These are phyloP conservation scores for Lasioglossum pauxillum DNA, from an alignment of 2,888 invertebrate genomes.

Conservation along the genomic window DNA sequence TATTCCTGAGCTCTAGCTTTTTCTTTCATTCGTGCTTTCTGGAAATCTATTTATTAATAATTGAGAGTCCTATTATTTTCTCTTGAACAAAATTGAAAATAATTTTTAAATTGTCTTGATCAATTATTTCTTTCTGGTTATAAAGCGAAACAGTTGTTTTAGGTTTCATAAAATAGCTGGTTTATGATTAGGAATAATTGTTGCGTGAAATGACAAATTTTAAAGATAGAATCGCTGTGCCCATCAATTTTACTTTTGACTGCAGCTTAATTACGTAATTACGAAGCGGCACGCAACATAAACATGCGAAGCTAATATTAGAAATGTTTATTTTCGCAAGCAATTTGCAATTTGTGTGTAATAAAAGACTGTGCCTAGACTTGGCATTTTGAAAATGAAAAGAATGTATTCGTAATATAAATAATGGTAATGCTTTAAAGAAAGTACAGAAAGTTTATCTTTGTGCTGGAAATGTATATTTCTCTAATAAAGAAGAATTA, in stretches of 20 bases:
- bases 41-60: not conserved
- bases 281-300: constrained; percentile 15
- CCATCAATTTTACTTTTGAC: constrained; percentile 10
- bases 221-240: not conserved
- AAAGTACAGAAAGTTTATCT: not conserved
- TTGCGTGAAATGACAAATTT: constrained; percentile 8
- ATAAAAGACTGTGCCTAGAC: not conserved
- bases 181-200: not conserved
- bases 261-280: constrained; percentile 19
- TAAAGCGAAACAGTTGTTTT: not conserved
- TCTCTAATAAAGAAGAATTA: not conserved
- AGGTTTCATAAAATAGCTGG: not conserved
- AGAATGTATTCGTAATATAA: not conserved
- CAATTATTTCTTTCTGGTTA: not conserved
- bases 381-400: not conserved
- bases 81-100: not conserved
- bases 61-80: not conserved
- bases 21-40: not conserved
- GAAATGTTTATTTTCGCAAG: not conserved
- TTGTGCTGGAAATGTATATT: not conserved
- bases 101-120: not conserved
- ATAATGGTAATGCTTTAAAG: not conserved
- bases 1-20: not conserved
- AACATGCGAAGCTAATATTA: constrained; percentile 3
- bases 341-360: not conserved